Evolutionary conservation across 1,140 invertebrate species (phyloP), one percentile per base, ranked within the genome.

Genomic region (Pseudobourletiella spinata): DNA sequence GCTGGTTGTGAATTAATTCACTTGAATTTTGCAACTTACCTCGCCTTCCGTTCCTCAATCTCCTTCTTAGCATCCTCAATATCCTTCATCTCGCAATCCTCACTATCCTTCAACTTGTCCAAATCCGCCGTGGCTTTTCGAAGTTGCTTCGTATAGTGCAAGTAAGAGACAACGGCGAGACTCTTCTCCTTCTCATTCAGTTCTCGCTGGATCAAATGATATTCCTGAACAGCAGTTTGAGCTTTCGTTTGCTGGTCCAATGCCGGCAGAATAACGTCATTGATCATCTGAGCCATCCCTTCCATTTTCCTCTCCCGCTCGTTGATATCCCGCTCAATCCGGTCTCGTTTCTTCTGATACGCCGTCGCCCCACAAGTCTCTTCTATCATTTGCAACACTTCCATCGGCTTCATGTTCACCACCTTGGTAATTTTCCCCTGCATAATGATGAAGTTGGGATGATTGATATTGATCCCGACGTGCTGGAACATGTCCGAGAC

Each of bases 391-490:
- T 91, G 90, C 30, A 99, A 78, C 74, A 98, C 96, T 86, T 99
- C 95, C 61, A 84, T 82, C 16, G 96, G 93, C 73, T 98, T 99
- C 95, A 99, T 99, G 74, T 97, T 99, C 2, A 99, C 79, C 1
- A 99, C 96, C 82, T 99, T 99, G 0, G 95, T 98, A 57, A 99
- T 97, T 71, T 95, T 83, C 8, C 97, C 97, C 81, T 99, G 97
- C 96, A 99, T 99, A 69, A 99, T 99, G 3, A 99, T 82, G 75
- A 98, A 99, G 76, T 99, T 95, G 2, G 96, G 96, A 80, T 99
- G 99, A 76, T 99, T 99, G 0, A 99, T 91, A 76, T 99, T 99
- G 1, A 99, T 77, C 72, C 97, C 93, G 6, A 99, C 87, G 0
- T 95, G 95, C 70, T 90, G 88, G 75, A 99, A 98, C 67, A 99